Base-by-base conservation (phyloP, 2,113 vertebrate genomes). In the Siphamia tubifer region DNA sequence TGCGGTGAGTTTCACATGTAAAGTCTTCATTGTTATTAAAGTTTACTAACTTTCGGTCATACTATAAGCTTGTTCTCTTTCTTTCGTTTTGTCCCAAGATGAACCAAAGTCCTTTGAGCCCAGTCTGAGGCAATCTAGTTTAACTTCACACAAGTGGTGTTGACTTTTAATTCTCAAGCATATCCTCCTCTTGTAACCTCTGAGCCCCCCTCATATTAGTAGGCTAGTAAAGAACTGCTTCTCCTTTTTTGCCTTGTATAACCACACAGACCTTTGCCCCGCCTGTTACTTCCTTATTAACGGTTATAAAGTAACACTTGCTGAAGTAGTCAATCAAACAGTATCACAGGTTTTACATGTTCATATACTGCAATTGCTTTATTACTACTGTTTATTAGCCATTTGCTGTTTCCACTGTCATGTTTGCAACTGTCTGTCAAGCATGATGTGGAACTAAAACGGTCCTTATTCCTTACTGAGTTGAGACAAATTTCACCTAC, bases 231-330 rank as follows among this genome's bases (percentile, higher is more conserved):
- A 77, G 58, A 52, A 5, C 55, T 74, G 65, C 88, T 90, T 89
- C 86, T 90, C 72, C 73, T 80, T 90, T 87, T 71, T 64, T 60
- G 28, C 51, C 71, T 48, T 81, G 35, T 15, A 74, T 15, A 77
- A 10, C 61, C 45, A 47, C 24, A 20, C 10, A 64, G 68, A 90
- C 84, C 86, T 90, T 88, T 83, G 83, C 39, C 48, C 74, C 69
- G 69, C 77, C 82, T 81, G 42, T 40, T 51, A 90, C 84, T 90
- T 91, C 90, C 88, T 87, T 83, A 53, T 83, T 82, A 82, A 79
- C 66, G 31, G 74, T 52, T 32, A 76, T 31, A 67, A 4, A 69
- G 32, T 68, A 57, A 7, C 20, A 9, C 43, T 47, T 55, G 17
- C 69, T 30, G 77, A 51, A 27, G n/a, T n/a, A 43, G 9, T 57